A percentile compares a stretch with the other conserved stretches of the same genome.
Conservation (phyloP, 2,888 invertebrate species). For the Sarcophaga caerulescens region DNA sequence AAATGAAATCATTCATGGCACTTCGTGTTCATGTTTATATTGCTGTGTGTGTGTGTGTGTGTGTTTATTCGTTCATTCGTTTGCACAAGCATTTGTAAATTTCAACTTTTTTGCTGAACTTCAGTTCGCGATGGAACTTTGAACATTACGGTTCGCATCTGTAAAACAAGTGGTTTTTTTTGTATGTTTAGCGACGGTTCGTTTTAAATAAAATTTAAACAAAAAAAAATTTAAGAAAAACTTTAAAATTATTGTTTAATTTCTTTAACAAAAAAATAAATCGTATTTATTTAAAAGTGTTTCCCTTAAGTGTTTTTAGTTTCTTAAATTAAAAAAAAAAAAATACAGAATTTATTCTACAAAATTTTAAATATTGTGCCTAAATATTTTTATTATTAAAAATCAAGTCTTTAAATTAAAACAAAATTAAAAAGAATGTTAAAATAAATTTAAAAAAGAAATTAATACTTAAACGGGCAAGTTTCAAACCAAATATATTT, state of each 20-base stretch:
- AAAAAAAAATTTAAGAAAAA: slow-evolving; percentile 4
- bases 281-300: slow-evolving; percentile 2
- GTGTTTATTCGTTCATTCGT: slow-evolving; percentile 18
- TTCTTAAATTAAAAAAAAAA: slow-evolving; percentile 42
- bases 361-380: slow-evolving; percentile 52
- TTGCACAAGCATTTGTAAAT: slow-evolving; percentile 55
- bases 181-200: slow-evolving; percentile 36
- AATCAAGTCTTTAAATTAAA: slow-evolving; percentile 7
- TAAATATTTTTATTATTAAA: slow-evolving; percentile 45
- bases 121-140: slow-evolving; percentile 80
- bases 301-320: neutral
- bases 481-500: slow-evolving; percentile 9
- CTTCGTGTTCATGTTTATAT: neutral
- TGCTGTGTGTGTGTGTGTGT: slow-evolving; percentile 30
- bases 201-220: slow-evolving; percentile 35
- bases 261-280: slow-evolving; percentile 3
- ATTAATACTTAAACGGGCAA: neutral
- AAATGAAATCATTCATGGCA: neutral
- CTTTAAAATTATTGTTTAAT: slow-evolving; percentile 7
- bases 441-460: neutral
- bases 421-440: neutral
- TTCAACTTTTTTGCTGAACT: slow-evolving; percentile 59
- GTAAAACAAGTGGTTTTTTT: neutral
- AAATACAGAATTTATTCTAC: slow-evolving; percentile 59
- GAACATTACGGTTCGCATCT: slow-evolving; percentile 78